A percentile compares a stretch with the other conserved stretches of the same genome.
Conservation (phyloP, 2,888 invertebrate genomes). For the Lordiphosa andalusiaca region DNA sequence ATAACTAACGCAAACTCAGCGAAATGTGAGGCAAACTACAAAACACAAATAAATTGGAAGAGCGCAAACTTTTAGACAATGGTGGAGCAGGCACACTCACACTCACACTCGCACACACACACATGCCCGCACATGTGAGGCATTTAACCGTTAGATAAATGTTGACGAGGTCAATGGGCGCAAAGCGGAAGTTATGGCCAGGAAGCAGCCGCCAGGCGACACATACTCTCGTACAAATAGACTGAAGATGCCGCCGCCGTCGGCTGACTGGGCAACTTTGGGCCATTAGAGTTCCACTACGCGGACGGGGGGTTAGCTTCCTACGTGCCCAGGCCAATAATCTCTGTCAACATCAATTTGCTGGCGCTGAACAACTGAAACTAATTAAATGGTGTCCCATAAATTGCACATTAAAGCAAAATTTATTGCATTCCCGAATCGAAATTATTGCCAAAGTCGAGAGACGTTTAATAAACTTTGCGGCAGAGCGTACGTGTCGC, state of each 20-base stretch:
- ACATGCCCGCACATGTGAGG: constrained; percentile 27
- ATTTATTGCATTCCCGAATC: constrained; percentile 75
- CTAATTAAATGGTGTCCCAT: constrained; percentile 79
- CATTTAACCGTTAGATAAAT: constrained; percentile 68
- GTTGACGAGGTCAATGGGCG: constrained; percentile 70
- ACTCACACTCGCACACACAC: constrained; percentile 6
- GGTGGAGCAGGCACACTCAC: constrained; percentile 7
- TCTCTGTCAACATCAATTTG: constrained; percentile 78
- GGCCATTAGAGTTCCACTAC: constrained; percentile 53
- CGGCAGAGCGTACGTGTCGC: constrained; percentile 55
- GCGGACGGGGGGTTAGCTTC: constrained; percentile 32
- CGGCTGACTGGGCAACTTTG: constrained; percentile 46
- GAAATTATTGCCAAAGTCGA: constrained; percentile 75
- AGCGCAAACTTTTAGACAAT: constrained; percentile 50
- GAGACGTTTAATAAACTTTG: constrained; percentile 72
- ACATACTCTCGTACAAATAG: constrained; percentile 61
- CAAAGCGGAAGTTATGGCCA: constrained; percentile 69
- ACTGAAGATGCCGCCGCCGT: constrained; percentile 28
- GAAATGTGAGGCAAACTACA: constrained; percentile 32
- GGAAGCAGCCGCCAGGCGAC: constrained; percentile 49
- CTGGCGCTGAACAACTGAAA: constrained; percentile 60
- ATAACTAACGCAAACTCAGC: constrained; percentile 58
- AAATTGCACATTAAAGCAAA: constrained; percentile 78
- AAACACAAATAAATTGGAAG: constrained; percentile 52
- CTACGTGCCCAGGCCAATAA: constrained; percentile 71